These are phyloP conservation scores for Tetragonula carbonaria DNA, from an alignment of 2,888 invertebrate genomes.

Conservation along the genomic window DNA sequence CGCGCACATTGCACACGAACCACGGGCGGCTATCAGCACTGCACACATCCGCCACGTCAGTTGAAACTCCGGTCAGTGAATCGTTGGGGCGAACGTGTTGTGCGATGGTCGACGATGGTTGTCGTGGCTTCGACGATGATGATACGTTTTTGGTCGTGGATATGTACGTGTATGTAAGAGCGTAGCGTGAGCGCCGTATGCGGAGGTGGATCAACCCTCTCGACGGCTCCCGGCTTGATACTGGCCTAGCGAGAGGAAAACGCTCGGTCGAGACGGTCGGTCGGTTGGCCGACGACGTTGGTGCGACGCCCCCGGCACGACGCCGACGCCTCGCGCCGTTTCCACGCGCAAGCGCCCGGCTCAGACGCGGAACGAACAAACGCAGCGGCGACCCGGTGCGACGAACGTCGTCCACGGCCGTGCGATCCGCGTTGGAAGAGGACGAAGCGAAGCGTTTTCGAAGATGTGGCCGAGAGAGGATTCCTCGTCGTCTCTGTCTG, in stretches of 20 bases:
- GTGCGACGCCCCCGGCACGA: conserved; percentile 80
- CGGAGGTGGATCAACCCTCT: conserved; percentile 73
- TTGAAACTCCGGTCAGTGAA: not conserved
- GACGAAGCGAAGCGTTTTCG: not conserved
- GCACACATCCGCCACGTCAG: too few relatives aligned
- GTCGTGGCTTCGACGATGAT: not conserved
- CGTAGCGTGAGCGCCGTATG: conserved; percentile 48
- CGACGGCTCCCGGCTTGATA: conserved; percentile 78
- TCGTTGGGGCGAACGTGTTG: not conserved
- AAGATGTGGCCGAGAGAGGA: conserved; percentile 21
- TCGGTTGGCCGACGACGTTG: conserved; percentile 74
- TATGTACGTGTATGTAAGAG: conserved; percentile 24
- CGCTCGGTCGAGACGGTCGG: conserved; percentile 73
- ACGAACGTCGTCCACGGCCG: not conserved
- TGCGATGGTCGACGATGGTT: not conserved
- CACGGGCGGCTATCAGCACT: not conserved
- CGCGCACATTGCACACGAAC: conserved; percentile 9
- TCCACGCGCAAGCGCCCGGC: conserved; percentile 68
- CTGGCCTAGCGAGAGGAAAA: conserved; percentile 77
- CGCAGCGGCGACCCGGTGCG: not conserved
- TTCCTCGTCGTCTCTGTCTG: conserved; percentile 17
- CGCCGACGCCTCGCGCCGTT: conserved; percentile 78
- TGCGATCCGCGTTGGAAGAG: not conserved
- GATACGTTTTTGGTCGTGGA: conserved; percentile 21
- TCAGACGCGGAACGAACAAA: conserved; percentile 35